Base-by-base conservation (phyloP, 2,888 invertebrate species). In the Xestia c-nigrum region DNA sequence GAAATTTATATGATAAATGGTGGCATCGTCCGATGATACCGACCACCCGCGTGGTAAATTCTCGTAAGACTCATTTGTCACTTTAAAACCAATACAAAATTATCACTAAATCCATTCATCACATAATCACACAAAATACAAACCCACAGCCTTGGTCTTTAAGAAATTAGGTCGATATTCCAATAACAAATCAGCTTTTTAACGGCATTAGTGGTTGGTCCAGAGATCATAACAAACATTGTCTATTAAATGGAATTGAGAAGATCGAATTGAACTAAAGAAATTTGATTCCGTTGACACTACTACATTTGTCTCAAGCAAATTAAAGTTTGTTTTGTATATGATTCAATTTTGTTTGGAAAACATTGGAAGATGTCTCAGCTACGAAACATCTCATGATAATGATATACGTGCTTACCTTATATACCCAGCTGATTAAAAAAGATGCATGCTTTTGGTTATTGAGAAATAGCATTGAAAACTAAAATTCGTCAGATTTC, bases 1-100 rank as follows among this genome's bases (percentile, higher is more conserved):
- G 94, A 96, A 95, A 94, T 92, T 91, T 91, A 87, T 91, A 90
- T 94, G 93, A 95, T 94, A 91, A 93, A 95, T 94, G 83, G 89
- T 83, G 86, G 83, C 85, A 89, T 90, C 90, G 88, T 87, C 82
- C 80, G 87, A 86, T 88, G 87, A 89, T 89, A 85, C 79, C 87
- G 95, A 92, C 95, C 96, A 93, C 95, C 95, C 94, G 92, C 90
- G 90, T 80, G 19, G 91, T 71, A 71, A 71, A 81, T n/a, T n/a
- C n/a, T n/a, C n/a, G n/a, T 74, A 85, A 83, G 75, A 87, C 82
- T 92, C 93, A 95, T 96, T 95, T 94, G 94, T 95, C 94, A 93
- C 90, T 90, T 85, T 76, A 84, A 85, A 88, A 87, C 79, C 78
- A 76, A 85, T 86, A 80, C 76, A 78, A 87, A 78, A 31, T n/a